Conservation (phyloP, 2,797 vertebrate species). For the Rhinoraja longicauda region DNA sequence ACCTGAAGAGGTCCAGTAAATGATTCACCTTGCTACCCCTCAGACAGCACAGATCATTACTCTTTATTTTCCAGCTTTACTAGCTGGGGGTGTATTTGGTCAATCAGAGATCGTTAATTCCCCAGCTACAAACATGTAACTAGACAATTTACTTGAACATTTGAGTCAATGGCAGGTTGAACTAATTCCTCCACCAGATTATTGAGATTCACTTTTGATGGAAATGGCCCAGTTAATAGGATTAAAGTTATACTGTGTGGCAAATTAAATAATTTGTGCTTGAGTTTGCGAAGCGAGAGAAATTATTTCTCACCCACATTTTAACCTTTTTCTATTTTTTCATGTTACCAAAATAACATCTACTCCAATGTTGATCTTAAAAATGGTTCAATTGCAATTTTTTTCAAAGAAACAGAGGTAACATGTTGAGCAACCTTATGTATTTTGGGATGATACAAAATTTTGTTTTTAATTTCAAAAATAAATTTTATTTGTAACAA, state of each 20-base stretch:
- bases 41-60: not conserved
- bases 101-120: constrained; percentile 15
- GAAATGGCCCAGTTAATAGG: not conserved
- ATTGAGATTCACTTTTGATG: not conserved
- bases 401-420: not conserved
- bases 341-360: not conserved
- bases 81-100: not conserved
- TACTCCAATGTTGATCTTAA: not conserved
- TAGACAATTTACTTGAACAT: constrained; percentile 15
- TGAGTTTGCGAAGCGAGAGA: not conserved
- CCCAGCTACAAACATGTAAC: not conserved
- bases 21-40: not conserved
- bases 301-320: not conserved
- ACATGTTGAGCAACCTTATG: not conserved
- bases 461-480: no score
- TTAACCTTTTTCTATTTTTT: not conserved
- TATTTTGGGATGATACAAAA: not conserved
- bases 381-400: not conserved
- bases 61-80: constrained; percentile 15
- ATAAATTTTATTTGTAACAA: no score
- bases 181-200: not conserved
- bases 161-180: not conserved
- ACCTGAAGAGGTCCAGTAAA: not conserved
- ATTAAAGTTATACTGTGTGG: not conserved
- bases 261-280: not conserved